Base-by-base conservation (phyloP, 2,113 vertebrate species). In the Sapayoa aenigma region DNA sequence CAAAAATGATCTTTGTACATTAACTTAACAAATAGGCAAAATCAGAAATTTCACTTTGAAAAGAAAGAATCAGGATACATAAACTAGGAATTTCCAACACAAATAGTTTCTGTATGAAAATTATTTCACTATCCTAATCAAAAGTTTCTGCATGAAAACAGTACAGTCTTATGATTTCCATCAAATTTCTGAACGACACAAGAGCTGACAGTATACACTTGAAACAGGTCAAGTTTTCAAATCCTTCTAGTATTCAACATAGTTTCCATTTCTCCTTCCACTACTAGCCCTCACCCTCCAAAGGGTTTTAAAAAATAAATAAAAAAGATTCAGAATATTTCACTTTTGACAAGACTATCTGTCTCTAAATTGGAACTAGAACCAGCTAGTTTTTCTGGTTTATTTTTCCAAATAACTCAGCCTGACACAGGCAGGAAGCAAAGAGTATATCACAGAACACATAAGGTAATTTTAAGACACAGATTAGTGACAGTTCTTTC, bases 281-380 rank as follows among this genome's bases (percentile, higher is more conserved):
- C 7, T 46, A 17, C 11, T 6, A 49, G 4, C 2, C 4, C 11
- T 17, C 41, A 55, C 0, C 3, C 30, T 14, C 8, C 18, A 66
- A 56, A 47, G 1, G 5, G 4, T 75, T 31, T 47, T 59, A 6
- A 5, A 8, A 33, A 39, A 9, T 42, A 42, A 42, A 42, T 17
- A 58, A 23, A 63, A 20, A 39, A 46, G 10, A 31, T 9, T 55
- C 21, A 52, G 10, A 60, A n/a, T 63, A 71, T 68, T 82, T 88
- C 46, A 20, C 11, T 2, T 73, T 50, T 90, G 22, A 66, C 6
- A 85, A 50, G 12, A 46, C 7, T 67, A 60, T 49, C 11, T 68
- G 1, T 44, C 27, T 53, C 8, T 79, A 44, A n/a, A 9, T 49
- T 62, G 6, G 10, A 85, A 79, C 8, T 37, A 63, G 55, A 69